These are phyloP conservation scores for Ornithoptera alexandrae DNA, from an alignment of 2,888 invertebrate species.

Conservation along the genomic window DNA sequence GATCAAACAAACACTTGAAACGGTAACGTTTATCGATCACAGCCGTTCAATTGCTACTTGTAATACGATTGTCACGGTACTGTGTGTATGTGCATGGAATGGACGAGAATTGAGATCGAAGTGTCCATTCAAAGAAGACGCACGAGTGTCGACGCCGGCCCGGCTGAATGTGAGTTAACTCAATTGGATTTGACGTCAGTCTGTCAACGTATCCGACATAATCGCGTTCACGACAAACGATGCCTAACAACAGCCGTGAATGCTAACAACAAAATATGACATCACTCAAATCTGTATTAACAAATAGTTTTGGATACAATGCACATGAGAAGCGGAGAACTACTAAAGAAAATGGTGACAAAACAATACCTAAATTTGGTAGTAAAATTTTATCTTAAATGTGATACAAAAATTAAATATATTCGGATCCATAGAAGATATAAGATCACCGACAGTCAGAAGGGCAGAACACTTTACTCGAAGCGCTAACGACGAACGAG, in stretches of 20 bases:
- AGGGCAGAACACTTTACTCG: too few relatives aligned
- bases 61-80: slow-evolving; percentile 3
- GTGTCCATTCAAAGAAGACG: slow-evolving; percentile 28
- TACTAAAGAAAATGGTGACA: too few relatives aligned
- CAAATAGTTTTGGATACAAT: background rate
- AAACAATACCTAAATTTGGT: too few relatives aligned
- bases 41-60: slow-evolving; percentile 4
- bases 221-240: slow-evolving; percentile 16
- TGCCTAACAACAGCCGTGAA: background rate
- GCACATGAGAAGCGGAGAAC: background rate
- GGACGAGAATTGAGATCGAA: slow-evolving; percentile 16
- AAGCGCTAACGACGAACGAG: too few relatives aligned
- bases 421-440: too few relatives aligned
- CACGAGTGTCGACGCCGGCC: slow-evolving; percentile 25
- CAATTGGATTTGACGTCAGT: slow-evolving; percentile 27
- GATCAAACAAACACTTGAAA: background rate
- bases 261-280: background rate
- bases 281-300: background rate
- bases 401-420: too few relatives aligned
- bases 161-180: slow-evolving; percentile 11
- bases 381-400: too few relatives aligned
- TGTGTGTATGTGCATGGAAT: background rate
- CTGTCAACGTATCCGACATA: slow-evolving; percentile 20
- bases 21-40: slow-evolving; percentile 1
- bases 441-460: too few relatives aligned